Conservation (phyloP, 2,113 vertebrate genomes). For the Cynocephalus volans region DNA sequence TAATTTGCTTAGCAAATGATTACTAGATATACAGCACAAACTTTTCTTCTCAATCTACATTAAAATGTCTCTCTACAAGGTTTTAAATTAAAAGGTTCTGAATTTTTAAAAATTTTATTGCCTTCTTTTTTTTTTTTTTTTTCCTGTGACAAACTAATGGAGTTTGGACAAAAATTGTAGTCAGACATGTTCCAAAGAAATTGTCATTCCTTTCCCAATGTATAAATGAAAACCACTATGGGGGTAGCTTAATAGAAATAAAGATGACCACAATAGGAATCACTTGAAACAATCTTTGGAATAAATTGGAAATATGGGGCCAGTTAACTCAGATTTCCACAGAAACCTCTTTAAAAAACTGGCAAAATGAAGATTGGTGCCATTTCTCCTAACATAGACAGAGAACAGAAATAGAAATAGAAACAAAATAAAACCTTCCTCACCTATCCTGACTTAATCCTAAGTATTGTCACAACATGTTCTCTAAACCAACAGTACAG, state of each 20-base stretch:
- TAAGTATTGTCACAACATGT: not conserved
- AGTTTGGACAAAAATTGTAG: not conserved
- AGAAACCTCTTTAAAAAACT: not conserved
- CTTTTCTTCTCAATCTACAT: constrained; percentile 1
- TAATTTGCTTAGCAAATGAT: constrained; percentile 20
- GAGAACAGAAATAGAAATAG: not conserved
- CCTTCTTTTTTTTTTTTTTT: not conserved
- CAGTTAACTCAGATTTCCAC: not conserved
- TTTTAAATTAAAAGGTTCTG: constrained; percentile 15
- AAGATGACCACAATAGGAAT: not conserved
- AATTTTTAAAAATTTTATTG: not conserved
- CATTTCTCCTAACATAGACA: not conserved
- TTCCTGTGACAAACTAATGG: not conserved
- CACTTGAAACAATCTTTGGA: not conserved
- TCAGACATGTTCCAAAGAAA: not conserved
- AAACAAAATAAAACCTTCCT: not conserved
- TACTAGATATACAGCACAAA: not conserved
- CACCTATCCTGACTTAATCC: not conserved
- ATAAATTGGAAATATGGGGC: not conserved
- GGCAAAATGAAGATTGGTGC: not conserved
- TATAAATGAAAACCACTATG: not conserved
- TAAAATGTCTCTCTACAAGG: not conserved
- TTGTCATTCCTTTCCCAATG: not conserved
- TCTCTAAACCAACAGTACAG: not conserved
- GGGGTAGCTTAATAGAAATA: constrained; percentile 1